A percentile compares a stretch with the other conserved stretches of the same genome.
phyloP scores from a whole-genome alignment of 2,113 vertebrate species.

The Uria lomvia region DNA sequence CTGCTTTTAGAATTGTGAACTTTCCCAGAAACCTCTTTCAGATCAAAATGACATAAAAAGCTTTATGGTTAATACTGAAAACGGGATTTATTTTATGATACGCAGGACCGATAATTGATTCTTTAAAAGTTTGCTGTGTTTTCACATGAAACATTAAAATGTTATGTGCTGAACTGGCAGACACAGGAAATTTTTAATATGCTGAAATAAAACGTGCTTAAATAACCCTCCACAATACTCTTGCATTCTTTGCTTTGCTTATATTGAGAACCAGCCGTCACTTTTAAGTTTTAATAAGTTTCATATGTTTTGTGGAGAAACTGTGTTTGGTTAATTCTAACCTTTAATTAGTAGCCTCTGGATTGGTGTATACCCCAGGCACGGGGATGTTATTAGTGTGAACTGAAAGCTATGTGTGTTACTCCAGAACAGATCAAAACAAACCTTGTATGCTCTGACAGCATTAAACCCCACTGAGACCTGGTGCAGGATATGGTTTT shows the following conservation, averaged over 20 bases:
- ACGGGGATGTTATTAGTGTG: constrained; percentile 73
- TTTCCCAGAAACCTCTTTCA: not conserved
- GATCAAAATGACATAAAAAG: not conserved
- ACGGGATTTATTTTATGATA: constrained; percentile 4
- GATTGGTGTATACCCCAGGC: constrained; percentile 71
- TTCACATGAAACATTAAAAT: constrained; percentile 60
- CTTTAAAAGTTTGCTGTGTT: constrained; percentile 52
- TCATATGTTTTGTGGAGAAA: constrained; percentile 73
- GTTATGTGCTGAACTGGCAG: constrained; percentile 43
- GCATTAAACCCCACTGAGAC: constrained; percentile 74
- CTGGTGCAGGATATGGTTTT: constrained; percentile 76
- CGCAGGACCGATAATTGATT: not conserved
- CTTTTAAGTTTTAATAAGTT: constrained; percentile 79
- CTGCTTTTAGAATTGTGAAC: not conserved
- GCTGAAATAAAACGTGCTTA: constrained; percentile 61
- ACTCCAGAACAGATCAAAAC: constrained; percentile 77
- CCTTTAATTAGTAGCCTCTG: constrained; percentile 78
- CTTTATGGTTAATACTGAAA: constrained; percentile 20
- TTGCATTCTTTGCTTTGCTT: constrained; percentile 60
- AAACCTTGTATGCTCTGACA: constrained; percentile 75
- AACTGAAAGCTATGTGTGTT: constrained; percentile 75
- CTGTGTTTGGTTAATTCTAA: constrained; percentile 76
- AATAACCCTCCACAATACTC: constrained; percentile 62
- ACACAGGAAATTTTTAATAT: constrained; percentile 67
- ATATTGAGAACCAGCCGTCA: constrained; percentile 62